These are phyloP conservation scores for Pectinophora gossypiella DNA, from an alignment of 1,140 invertebrate genomes.

Conservation along the genomic window DNA sequence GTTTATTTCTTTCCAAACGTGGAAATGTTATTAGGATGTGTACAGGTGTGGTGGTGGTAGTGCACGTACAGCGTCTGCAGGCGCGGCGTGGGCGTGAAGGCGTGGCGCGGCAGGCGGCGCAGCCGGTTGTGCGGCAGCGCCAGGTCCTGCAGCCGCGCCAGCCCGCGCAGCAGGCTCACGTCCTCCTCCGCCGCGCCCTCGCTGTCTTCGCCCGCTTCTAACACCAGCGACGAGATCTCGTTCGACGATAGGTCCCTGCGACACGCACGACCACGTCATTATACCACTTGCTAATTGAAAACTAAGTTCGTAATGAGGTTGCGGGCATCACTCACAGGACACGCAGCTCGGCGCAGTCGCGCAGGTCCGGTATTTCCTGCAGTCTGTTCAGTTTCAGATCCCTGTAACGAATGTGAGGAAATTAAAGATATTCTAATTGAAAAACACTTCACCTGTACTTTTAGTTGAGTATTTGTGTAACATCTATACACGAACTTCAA, in stretches of 20 bases:
- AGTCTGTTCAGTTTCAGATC: slow-evolving; percentile 90
- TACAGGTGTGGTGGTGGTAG: no score
- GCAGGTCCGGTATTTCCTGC: slow-evolving; percentile 82
- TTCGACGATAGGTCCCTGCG: slow-evolving; percentile 92
- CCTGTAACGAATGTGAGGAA: slow-evolving; percentile 78
- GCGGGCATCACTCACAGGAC: slow-evolving; percentile 88
- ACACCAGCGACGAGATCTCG: slow-evolving; percentile 80
- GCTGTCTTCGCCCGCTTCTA: background rate
- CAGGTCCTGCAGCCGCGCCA: slow-evolving; percentile 88
- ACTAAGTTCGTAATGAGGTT: background rate
- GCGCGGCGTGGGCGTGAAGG: slow-evolving; percentile 86
- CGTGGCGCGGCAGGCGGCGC: slow-evolving; percentile 82
- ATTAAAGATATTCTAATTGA: no score
- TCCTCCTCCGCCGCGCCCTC: background rate
- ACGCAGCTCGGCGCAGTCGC: slow-evolving; percentile 84
- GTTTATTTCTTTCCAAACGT: no score
- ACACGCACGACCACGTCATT: background rate
- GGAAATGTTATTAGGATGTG: no score
- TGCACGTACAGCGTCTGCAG: slow-evolving; percentile 91
- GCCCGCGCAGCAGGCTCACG: slow-evolving; percentile 79
- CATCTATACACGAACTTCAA: no score
- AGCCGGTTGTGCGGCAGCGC: slow-evolving; percentile 90
- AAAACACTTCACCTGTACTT: no score
- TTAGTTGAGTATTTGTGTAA: no score
- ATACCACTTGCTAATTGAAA: background rate